Evolutionary conservation across 1,140 invertebrate genomes (phyloP).

Genomic region (Eufriesea mexicana): DNA sequence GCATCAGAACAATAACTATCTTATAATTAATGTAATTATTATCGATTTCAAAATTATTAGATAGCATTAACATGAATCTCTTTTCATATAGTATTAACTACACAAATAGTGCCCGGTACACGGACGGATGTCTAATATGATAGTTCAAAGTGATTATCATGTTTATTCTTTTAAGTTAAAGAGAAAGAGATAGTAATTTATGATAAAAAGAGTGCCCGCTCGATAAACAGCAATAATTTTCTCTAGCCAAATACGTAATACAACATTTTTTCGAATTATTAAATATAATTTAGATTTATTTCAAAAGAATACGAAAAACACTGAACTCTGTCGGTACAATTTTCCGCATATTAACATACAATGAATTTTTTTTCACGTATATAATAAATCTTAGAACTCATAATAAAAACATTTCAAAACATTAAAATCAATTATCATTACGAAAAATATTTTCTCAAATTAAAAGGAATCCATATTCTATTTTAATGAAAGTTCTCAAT

Average conservation of each 20-base stretch:
- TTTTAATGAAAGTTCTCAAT: slow-evolving; percentile 24
- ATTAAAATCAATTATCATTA: background rate
- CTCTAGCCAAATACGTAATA: slow-evolving; percentile 10
- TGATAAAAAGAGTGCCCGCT: slow-evolving; percentile 52
- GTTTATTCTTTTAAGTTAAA: slow-evolving; percentile 50
- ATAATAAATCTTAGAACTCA: background rate
- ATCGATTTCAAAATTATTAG: slow-evolving; percentile 44
- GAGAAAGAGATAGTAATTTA: slow-evolving; percentile 56
- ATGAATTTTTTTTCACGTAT: background rate
- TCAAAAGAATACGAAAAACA: slow-evolving; percentile 34
- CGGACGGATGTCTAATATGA: slow-evolving; percentile 67
- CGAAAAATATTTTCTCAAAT: slow-evolving; percentile 10
- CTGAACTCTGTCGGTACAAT: slow-evolving; percentile 33
- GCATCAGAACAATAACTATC: slow-evolving; percentile 25
- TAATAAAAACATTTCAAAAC: slow-evolving; percentile 19
- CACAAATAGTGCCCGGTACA: slow-evolving; percentile 63
- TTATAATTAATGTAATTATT: slow-evolving; percentile 47
- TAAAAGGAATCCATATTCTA: background rate
- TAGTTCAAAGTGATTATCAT: slow-evolving; percentile 57
- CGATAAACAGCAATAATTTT: slow-evolving; percentile 61
- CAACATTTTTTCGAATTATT: slow-evolving; percentile 18
- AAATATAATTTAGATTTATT: slow-evolving; percentile 38
- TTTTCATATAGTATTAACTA: slow-evolving; percentile 41
- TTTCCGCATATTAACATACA: slow-evolving; percentile 2
- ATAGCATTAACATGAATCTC: slow-evolving; percentile 39